phyloP scores from a whole-genome alignment of 2,888 invertebrate species.

The Tachina fera region DNA sequence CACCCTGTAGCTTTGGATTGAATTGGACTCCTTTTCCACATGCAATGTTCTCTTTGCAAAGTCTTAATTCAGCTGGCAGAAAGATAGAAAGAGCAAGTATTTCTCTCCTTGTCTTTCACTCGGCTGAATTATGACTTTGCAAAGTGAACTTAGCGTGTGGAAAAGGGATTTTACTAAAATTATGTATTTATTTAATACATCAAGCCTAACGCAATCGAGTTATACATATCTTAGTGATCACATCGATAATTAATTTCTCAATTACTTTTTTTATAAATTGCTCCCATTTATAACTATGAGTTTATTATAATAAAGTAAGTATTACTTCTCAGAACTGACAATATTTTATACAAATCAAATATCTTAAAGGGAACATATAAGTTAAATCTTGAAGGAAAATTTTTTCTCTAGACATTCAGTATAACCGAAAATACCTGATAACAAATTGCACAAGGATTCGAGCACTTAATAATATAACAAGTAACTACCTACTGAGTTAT shows the following conservation, averaged over 20 bases:
- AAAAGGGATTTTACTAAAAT: too few relatives aligned
- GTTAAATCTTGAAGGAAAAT: background rate
- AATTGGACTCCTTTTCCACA: too few relatives aligned
- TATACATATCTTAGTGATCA: background rate
- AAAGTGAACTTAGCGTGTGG: too few relatives aligned
- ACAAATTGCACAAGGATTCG: slow-evolving; percentile 17
- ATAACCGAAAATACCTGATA: background rate
- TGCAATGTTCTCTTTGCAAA: too few relatives aligned
- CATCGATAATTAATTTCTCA: slow-evolving; percentile 13
- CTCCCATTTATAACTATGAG: slow-evolving; percentile 34
- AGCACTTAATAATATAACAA: slow-evolving; percentile 51
- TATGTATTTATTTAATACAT: too few relatives aligned
- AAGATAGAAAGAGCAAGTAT: too few relatives aligned
- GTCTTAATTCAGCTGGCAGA: too few relatives aligned
- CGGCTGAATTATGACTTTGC: too few relatives aligned
- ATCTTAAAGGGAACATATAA: background rate
- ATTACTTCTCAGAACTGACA: slow-evolving; percentile 39
- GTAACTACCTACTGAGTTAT: slow-evolving; percentile 64
- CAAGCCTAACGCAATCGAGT: background rate
- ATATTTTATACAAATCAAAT: slow-evolving; percentile 2
- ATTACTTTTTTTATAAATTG: slow-evolving; percentile 41
- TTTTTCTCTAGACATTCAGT: background rate
- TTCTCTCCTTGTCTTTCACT: too few relatives aligned
- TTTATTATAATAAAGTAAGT: background rate
- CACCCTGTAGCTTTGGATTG: too few relatives aligned